Conservation (phyloP, 1,140 invertebrate species). For the Sipha flava region DNA sequence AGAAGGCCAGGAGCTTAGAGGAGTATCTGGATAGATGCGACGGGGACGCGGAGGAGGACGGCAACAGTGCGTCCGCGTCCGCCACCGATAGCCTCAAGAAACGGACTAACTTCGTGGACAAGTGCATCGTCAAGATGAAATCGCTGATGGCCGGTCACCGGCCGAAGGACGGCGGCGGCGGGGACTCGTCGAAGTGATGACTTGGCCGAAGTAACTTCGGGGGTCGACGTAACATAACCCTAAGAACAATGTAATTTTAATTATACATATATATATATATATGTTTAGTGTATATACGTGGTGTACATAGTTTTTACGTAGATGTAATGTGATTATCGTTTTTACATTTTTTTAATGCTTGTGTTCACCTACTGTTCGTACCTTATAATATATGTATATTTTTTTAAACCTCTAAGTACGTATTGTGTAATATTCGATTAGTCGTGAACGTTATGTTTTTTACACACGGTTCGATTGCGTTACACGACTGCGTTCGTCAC, state of each 20-base stretch:
- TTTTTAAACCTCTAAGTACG: too few relatives aligned
- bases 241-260: not conserved
- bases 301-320: not conserved
- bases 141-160: conserved; percentile 40
- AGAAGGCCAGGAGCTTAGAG: conserved; percentile 34
- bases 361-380: not conserved
- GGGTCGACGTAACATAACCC: too few relatives aligned
- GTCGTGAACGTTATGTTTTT: too few relatives aligned
- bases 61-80: conserved; percentile 9
- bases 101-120: conserved; percentile 66
- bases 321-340: not conserved
- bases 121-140: conserved; percentile 66
- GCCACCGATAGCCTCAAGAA: conserved; percentile 33
- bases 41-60: not conserved
- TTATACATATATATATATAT: not conserved
- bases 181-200: not conserved
- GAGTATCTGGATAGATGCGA: conserved; percentile 34
- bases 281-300: not conserved
- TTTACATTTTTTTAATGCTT: not conserved
- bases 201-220: too few relatives aligned
- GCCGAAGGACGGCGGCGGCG: not conserved
- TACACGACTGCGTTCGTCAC: too few relatives aligned
- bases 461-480: too few relatives aligned
- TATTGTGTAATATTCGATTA: too few relatives aligned
- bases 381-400: not conserved